Conservation (phyloP, 35 echinoderm and acorn worm species). For the Ophiothrix spiculata region DNA sequence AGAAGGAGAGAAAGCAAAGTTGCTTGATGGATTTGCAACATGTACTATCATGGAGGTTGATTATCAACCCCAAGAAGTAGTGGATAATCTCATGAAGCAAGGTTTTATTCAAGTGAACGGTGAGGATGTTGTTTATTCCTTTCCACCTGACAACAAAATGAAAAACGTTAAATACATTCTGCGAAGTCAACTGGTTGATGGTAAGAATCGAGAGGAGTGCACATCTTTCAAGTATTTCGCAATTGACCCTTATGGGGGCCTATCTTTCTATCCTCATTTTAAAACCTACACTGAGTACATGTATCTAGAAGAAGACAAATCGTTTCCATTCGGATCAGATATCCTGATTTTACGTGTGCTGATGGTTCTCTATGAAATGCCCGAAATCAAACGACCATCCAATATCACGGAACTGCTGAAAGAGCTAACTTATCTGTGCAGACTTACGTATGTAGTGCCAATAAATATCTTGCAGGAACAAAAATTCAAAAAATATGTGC, state of each 20-base stretch:
- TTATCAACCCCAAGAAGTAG: neutral
- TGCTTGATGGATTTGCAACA: neutral
- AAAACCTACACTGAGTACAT: neutral
- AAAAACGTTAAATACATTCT: neutral
- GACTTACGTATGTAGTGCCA: neutral
- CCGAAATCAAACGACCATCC: neutral
- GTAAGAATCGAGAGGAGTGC: neutral
- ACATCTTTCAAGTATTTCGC: neutral
- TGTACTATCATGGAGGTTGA: neutral
- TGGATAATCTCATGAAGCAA: neutral
- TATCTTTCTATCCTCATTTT: neutral
- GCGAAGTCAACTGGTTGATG: too few species aligned
- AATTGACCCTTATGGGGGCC: neutral
- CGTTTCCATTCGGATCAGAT: neutral
- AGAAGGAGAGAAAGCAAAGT: neutral
- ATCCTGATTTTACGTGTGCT: neutral
- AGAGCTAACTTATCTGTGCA: neutral
- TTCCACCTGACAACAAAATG: neutral
- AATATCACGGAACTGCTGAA: neutral
- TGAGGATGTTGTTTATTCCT: constrained; percentile 15
- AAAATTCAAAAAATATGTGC: neutral
- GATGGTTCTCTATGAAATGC: neutral
- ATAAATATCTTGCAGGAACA: neutral
- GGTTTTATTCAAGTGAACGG: neutral
- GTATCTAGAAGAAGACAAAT: neutral